phyloP scores from a whole-genome alignment of 2,797 vertebrate genomes.

The Siniperca obscura region DNA sequence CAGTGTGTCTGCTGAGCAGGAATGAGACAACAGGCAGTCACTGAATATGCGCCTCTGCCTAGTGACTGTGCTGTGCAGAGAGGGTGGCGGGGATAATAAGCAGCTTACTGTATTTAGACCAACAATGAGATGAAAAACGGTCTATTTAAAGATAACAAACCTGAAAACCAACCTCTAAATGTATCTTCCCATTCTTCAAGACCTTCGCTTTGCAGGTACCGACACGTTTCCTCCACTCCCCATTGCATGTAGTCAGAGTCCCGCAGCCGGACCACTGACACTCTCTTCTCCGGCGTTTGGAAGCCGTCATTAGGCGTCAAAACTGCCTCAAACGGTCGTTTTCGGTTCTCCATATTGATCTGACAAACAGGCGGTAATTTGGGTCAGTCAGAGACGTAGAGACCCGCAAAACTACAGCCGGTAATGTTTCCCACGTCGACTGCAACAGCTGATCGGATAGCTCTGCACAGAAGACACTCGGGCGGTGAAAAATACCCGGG shows the following conservation, averaged over 20 bases:
- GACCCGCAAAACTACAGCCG: accelerated
- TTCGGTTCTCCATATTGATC: slow-evolving; percentile 72
- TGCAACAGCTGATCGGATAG: background rate
- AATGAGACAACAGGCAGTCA: too few species aligned
- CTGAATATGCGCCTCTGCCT: too few species aligned
- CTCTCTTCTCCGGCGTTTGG: slow-evolving; percentile 76
- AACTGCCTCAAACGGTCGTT: slow-evolving; percentile 47
- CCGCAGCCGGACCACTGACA: background rate
- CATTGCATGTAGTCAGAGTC: slow-evolving; percentile 70
- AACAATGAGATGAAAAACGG: background rate
- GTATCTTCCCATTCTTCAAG: slow-evolving; percentile 58
- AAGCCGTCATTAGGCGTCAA: background rate
- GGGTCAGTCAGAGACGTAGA: accelerated
- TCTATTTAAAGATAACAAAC: too few species aligned
- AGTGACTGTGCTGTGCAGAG: too few species aligned
- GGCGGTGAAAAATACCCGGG: slow-evolving; percentile 54
- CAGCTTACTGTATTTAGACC: too few species aligned
- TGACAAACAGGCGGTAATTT: background rate
- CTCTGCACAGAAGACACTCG: accelerated
- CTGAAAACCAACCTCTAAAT: slow-evolving; percentile 76
- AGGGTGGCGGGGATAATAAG: background rate
- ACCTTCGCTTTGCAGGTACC: slow-evolving; percentile 70
- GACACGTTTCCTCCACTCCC: slow-evolving; percentile 76
- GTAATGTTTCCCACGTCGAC: background rate
- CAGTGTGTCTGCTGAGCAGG: too few species aligned